phyloP scores from a whole-genome alignment of 2,113 vertebrate genomes.

The Pogonocichla stellata region DNA sequence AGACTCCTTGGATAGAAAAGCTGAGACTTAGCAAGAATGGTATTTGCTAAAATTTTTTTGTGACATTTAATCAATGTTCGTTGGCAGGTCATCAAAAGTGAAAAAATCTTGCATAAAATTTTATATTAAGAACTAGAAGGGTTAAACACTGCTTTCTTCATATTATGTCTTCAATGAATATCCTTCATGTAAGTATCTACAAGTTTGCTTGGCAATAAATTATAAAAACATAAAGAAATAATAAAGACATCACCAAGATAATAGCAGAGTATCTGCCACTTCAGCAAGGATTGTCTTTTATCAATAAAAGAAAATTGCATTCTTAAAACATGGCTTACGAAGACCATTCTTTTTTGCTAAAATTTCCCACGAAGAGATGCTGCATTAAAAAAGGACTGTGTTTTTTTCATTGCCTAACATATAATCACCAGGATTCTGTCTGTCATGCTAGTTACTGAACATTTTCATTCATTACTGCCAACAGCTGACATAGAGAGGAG shows the following conservation, averaged over 20 bases:
- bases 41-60: not conserved
- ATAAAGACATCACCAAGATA: not conserved
- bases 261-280: not conserved
- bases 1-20: not conserved
- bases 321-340: not conserved
- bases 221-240: not conserved
- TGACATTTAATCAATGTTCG: not conserved
- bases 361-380: not conserved
- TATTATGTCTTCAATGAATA: not conserved
- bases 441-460: not conserved
- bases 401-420: not conserved
- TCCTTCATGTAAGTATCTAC: not conserved
- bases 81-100: not conserved
- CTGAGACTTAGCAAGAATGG: not conserved
- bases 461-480: not conserved
- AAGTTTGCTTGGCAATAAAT: not conserved
- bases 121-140: not conserved
- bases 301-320: not conserved
- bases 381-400: not conserved
- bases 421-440: not conserved
- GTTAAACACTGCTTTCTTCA: not conserved
- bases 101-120: not conserved
- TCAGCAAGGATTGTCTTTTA: not conserved
- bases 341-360: not conserved
- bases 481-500: not conserved